Conservation (phyloP, 2,888 invertebrate species). For the Drosophila anomelani region DNA sequence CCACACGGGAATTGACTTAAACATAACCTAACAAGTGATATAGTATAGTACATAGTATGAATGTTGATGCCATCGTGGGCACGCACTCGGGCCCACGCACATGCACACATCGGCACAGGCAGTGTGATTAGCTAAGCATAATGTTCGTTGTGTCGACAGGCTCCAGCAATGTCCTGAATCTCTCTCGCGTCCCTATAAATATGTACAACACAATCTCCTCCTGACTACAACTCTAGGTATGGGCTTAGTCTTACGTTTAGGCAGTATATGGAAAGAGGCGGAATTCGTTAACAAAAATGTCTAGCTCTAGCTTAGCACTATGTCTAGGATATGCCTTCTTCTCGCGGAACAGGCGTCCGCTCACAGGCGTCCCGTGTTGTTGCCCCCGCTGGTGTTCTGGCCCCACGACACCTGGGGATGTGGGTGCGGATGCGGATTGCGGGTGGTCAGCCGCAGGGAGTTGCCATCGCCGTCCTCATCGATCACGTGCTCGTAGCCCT, state of each 20-base stretch:
- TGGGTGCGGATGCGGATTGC: conserved; percentile 85
- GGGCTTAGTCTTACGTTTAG: conserved; percentile 43
- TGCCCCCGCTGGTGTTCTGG: conserved; percentile 78
- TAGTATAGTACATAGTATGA: conserved; percentile 62
- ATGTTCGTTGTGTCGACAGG: conserved; percentile 78
- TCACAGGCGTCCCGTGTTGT: conserved; percentile 83
- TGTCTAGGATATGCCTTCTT: conserved; percentile 24
- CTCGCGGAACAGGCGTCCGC: conserved; percentile 50
- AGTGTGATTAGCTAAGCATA: conserved; percentile 83
- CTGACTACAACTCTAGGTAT: conserved; percentile 59
- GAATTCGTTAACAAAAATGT: conserved; percentile 45
- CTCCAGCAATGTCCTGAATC: conserved; percentile 52
- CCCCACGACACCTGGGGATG: conserved; percentile 86
- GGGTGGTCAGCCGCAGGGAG: conserved; percentile 90
- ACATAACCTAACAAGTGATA: conserved; percentile 67
- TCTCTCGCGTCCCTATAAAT: conserved; percentile 17
- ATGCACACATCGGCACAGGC: conserved; percentile 68
- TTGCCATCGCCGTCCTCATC: conserved; percentile 90
- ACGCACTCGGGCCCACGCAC: conserved; percentile 11
- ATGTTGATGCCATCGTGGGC: conserved; percentile 40
- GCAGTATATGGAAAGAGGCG: conserved; percentile 48
- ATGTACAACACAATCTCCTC: conserved; percentile 43
- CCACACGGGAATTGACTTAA: conserved; percentile 66
- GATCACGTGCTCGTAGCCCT: conserved; percentile 89
- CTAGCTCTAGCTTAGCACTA: conserved; percentile 64